Evolutionary conservation across 1,140 invertebrate species (phyloP).

Genomic region (Zelostemma sp.): DNA sequence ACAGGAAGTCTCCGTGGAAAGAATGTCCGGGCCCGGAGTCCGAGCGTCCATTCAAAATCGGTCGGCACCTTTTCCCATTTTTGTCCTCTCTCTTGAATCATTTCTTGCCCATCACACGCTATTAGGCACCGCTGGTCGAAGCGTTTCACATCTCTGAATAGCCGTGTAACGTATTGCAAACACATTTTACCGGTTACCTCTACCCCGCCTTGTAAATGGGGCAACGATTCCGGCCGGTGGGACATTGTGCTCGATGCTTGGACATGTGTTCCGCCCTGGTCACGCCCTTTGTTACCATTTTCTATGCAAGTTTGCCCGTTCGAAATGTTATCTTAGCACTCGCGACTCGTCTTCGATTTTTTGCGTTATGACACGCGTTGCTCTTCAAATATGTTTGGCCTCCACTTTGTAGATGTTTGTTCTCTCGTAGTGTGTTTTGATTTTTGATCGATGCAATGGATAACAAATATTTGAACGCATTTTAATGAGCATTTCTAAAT

Average conservation of each 20-base stretch:
- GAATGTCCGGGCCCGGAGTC: constrained; percentile 13
- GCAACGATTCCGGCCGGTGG: constrained; percentile 60
- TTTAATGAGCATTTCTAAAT: background rate
- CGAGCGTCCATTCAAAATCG: constrained; percentile 19
- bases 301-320: constrained; percentile 64
- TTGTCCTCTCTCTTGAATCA: constrained; percentile 27
- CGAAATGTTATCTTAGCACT: constrained; percentile 64
- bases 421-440: background rate
- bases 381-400: constrained; percentile 26
- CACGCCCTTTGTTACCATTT: constrained; percentile 70
- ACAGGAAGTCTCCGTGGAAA: constrained; percentile 34
- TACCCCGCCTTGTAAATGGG: constrained; percentile 33
- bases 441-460: background rate
- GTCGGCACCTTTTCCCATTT: constrained; percentile 6
- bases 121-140: constrained; percentile 55
- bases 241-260: constrained; percentile 69
- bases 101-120: constrained; percentile 57
- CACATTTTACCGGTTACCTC: constrained; percentile 61
- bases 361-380: constrained; percentile 29
- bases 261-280: constrained; percentile 71
- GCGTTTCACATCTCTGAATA: constrained; percentile 56
- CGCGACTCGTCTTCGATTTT: constrained; percentile 18
- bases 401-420: constrained; percentile 11
- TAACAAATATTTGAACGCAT: constrained; percentile 2
- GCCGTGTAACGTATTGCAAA: constrained; percentile 68